Base-by-base conservation (phyloP, 2,113 vertebrate species). In the Pelodiscus sinensis region DNA sequence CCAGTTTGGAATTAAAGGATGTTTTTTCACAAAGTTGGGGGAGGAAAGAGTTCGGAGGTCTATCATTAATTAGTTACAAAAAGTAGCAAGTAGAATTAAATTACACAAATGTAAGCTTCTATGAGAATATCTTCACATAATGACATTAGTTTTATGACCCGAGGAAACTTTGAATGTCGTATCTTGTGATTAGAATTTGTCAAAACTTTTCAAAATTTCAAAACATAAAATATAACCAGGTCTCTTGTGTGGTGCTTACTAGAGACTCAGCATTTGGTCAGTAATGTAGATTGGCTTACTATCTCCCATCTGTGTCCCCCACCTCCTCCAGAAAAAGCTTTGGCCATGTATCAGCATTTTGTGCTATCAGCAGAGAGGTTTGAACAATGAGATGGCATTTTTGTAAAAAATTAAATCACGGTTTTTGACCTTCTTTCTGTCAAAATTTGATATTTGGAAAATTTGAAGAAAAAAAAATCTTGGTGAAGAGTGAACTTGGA, bases 1-100 rank as follows among this genome's bases (percentile, higher is more conserved):
- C 13, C 3, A 2, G 54, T 38, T 10, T 9, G 5, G 57, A 81
- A 81, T 29, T 77, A 80, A 50, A 38, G 38, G 38, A 22, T 27
- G n/a, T 35, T 35, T 8, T 71, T 71, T 18, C 31, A 22, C 15
- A 15, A 12, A 25, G 22, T 44, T 79, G 62, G 24, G 89, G 15
- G 2, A 62, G 12, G 6, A 5, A 21, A 50, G 51, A 57, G 8
- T 7, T 31, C 56, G 6, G 13, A 0, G 0, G 2, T 62, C 44
- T 75, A 52, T 77, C 73, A 15, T 14, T 44, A 75, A 51, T 0
- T 0, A 79, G 44, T n/a, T 22, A 55, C 16, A 14, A 89, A 58
- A 80, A 38, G 58, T 9, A 77, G 22, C 13, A 21, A 6, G 44
- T 77, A 29, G 51, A 84, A 2, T 1, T 2, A 84, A 44, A 15